Conservation (phyloP, 2,888 invertebrate genomes). For the Melanargia galathea region DNA sequence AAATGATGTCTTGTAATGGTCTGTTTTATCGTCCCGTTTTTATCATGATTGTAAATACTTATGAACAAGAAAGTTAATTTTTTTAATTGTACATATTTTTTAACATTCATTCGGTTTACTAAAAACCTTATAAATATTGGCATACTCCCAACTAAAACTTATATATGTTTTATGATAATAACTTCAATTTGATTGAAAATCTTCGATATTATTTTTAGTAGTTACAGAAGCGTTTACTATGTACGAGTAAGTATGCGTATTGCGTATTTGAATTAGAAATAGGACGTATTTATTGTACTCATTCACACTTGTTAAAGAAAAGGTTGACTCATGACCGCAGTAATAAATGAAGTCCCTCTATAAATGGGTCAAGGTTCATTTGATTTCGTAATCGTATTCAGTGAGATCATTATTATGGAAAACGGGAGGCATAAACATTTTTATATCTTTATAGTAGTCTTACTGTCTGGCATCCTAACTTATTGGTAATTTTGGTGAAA, state of each 20-base stretch:
- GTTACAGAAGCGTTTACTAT: neutral
- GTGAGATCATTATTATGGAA: conserved; percentile 20
- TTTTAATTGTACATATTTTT: too few relatives aligned
- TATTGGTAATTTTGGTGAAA: neutral
- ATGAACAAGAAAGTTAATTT: too few relatives aligned
- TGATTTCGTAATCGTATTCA: conserved; percentile 39
- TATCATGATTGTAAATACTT: too few relatives aligned
- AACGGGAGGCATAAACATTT: neutral
- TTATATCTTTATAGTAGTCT: neutral
- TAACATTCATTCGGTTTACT: too few relatives aligned
- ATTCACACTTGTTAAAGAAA: conserved; percentile 29
- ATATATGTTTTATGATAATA: too few relatives aligned
- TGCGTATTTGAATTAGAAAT: conserved; percentile 11
- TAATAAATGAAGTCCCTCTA: conserved; percentile 43
- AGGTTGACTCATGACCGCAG: conserved; percentile 39
- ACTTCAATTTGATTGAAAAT: too few relatives aligned
- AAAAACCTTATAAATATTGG: too few relatives aligned
- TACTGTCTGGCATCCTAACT: neutral
- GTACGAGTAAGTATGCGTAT: neutral
- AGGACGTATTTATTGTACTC: conserved; percentile 17
- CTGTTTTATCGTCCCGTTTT: too few relatives aligned
- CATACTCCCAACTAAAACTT: too few relatives aligned
- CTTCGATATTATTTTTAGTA: too few relatives aligned
- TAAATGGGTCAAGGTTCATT: conserved; percentile 48
- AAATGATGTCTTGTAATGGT: too few relatives aligned